These are phyloP conservation scores for Argyra leucocephala DNA, from an alignment of 2,888 invertebrate species.

Conservation along the genomic window DNA sequence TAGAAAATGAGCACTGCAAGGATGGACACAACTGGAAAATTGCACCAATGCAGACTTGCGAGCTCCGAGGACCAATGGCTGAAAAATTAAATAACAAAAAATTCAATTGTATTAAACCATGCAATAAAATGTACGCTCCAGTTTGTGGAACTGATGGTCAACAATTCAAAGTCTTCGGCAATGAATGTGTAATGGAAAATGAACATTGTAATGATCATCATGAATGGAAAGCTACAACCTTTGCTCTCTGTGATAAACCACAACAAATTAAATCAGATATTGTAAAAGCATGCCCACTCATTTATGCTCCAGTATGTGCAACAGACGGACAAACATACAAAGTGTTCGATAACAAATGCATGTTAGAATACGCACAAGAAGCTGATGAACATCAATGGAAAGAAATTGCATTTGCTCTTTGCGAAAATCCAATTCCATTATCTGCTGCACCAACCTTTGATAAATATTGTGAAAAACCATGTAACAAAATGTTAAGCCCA, in stretches of 20 bases:
- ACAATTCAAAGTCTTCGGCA: neutral
- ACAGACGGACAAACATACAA: neutral
- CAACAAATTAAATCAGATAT: too few species aligned
- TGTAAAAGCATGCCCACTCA: too few species aligned
- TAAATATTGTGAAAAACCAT: neutral
- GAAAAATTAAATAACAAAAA: neutral
- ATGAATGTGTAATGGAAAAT: constrained; percentile 10
- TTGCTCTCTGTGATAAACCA: too few species aligned
- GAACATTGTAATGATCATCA: constrained; percentile 1
- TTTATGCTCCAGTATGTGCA: too few species aligned
- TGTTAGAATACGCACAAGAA: too few species aligned
- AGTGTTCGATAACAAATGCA: neutral
- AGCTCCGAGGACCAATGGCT: too few species aligned
- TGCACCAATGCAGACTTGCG: neutral
- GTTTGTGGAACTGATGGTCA: constrained; percentile 10
- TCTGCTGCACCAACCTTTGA: neutral
- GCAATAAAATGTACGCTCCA: neutral
- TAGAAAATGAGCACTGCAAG: neutral
- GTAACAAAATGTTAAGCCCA: neutral
- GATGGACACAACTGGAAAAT: neutral
- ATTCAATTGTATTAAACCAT: neutral
- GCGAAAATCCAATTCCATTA: neutral
- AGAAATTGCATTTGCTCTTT: too few species aligned
- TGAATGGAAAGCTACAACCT: too few species aligned
- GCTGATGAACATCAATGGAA: too few species aligned